phyloP scores from a whole-genome alignment of 1,140 invertebrate species.

The Anadara kagoshimensis region DNA sequence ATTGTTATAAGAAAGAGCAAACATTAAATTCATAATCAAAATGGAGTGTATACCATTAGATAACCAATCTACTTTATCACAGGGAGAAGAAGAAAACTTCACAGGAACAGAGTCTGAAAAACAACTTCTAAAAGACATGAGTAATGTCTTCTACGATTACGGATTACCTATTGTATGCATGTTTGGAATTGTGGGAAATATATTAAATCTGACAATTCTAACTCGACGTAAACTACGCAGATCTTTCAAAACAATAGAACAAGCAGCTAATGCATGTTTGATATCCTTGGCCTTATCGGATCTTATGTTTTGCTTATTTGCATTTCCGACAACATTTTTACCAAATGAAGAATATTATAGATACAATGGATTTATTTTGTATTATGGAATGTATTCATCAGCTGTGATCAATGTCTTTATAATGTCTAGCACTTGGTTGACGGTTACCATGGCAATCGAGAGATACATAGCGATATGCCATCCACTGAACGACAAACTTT shows the following conservation, averaged over 20 bases:
- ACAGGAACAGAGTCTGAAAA: slow-evolving; percentile 33
- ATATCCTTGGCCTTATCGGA: slow-evolving; percentile 66
- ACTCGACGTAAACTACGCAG: slow-evolving; percentile 64
- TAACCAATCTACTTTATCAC: not conserved
- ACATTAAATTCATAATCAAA: too few relatives aligned
- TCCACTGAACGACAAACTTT: slow-evolving; percentile 65
- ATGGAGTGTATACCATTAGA: slow-evolving; percentile 7
- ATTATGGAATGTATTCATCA: slow-evolving; percentile 64
- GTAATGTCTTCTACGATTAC: slow-evolving; percentile 54
- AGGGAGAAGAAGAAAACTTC: not conserved
- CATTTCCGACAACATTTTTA: slow-evolving; percentile 69
- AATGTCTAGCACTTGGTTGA: slow-evolving; percentile 70
- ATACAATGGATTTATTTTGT: slow-evolving; percentile 54
- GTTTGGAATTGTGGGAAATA: slow-evolving; percentile 70
- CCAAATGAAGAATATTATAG: slow-evolving; percentile 56
- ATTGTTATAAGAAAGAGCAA: too few relatives aligned
- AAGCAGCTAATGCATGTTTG: slow-evolving; percentile 67
- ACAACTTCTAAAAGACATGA: slow-evolving; percentile 48
- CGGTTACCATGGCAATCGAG: slow-evolving; percentile 71
- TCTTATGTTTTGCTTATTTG: slow-evolving; percentile 66
- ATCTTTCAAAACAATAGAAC: slow-evolving; percentile 63
- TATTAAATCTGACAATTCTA: slow-evolving; percentile 68
- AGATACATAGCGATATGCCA: slow-evolving; percentile 71
- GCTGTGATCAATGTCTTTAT: slow-evolving; percentile 71
- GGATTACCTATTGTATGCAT: slow-evolving; percentile 64